A percentile compares a stretch with the other conserved stretches of the same genome.
These are phyloP conservation scores for Graptemys geographica DNA, from an alignment of 2,797 vertebrate genomes.

Conservation along the genomic window DNA sequence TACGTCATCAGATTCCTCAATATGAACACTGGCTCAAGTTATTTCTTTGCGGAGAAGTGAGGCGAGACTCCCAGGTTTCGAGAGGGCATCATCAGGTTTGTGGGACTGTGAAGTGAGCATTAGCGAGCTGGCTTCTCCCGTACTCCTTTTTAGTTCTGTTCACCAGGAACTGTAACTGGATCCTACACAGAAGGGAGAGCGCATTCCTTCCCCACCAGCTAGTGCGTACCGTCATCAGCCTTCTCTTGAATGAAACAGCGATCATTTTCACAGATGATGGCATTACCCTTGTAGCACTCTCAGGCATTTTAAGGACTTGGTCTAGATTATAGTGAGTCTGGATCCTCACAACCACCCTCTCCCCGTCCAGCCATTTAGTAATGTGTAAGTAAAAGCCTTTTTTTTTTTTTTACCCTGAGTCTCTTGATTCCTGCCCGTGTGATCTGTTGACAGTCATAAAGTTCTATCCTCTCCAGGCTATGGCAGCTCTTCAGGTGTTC, in stretches of 20 bases:
- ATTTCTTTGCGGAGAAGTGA: background rate
- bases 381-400: background rate
- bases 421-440: constrained; percentile 97
- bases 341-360: background rate
- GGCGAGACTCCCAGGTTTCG: rapidly evolving
- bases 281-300: background rate
- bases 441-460: constrained; percentile 99
- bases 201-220: background rate
- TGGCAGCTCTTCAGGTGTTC: constrained; percentile 99
- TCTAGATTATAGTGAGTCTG: rapidly evolving
- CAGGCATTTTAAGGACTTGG: rapidly evolving
- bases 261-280: rapidly evolving
- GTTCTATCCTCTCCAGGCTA: constrained; percentile 96
- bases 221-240: background rate
- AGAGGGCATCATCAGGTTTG: rapidly evolving
- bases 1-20: rapidly evolving
- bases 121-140: rapidly evolving
- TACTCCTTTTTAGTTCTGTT: rapidly evolving
- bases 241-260: rapidly evolving
- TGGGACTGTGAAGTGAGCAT: rapidly evolving
- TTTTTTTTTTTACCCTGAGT: constrained; percentile 88
- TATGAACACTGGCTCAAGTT: rapidly evolving
- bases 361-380: rapidly evolving
- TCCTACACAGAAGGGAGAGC: background rate
- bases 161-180: rapidly evolving